phyloP scores from a whole-genome alignment of 2,797 vertebrate genomes.

The Dendrocincla tyrannina region DNA sequence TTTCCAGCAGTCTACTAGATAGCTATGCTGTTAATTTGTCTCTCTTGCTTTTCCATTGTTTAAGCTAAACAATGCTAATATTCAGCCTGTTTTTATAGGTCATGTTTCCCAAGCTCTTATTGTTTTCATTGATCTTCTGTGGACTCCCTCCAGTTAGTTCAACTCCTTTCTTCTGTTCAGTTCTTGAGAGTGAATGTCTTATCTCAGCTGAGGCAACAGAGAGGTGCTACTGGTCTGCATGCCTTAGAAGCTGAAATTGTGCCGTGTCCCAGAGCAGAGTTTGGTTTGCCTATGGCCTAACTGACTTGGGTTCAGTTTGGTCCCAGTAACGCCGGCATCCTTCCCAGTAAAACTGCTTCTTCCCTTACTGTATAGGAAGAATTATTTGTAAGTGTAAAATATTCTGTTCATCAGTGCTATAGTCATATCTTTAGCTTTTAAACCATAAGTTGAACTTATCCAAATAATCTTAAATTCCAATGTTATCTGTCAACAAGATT shows the following conservation, averaged over 20 bases:
- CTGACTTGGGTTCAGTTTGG: background rate
- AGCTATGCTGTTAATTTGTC: constrained; percentile 1
- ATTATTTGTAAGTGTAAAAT: background rate
- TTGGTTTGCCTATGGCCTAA: background rate
- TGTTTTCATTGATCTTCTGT: background rate
- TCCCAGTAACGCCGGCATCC: background rate
- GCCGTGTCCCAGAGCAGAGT: background rate
- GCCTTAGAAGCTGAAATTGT: background rate
- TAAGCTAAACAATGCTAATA: background rate
- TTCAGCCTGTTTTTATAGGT: background rate
- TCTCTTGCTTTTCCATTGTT: constrained; percentile 17
- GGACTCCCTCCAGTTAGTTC: background rate
- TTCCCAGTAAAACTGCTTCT: background rate
- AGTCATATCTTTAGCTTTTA: background rate
- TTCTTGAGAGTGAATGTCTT: rapidly evolving
- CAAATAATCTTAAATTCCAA: background rate
- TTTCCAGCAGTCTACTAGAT: background rate
- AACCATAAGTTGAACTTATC: background rate
- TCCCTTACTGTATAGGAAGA: background rate
- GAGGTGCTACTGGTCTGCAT: background rate
- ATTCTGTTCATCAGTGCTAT: background rate
- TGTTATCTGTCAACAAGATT: background rate
- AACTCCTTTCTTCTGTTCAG: background rate
- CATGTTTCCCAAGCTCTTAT: background rate
- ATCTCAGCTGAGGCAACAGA: background rate